Percentiles rank a stretch among this genome's conserved stretches.
Conservation (phyloP, 2,888 invertebrate genomes). For the Polydrusus tereticollis region DNA sequence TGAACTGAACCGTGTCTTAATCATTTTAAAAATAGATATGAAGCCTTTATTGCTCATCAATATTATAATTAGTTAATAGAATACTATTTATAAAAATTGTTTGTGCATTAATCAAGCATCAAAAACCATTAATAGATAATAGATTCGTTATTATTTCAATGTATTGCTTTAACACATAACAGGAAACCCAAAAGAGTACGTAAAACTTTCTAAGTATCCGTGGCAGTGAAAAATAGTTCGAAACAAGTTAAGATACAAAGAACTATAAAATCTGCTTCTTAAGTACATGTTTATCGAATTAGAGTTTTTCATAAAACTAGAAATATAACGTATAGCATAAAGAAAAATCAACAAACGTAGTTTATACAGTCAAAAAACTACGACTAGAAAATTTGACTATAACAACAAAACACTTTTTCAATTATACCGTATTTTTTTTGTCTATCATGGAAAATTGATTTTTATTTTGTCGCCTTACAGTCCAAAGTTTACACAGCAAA, state of each 20-base stretch:
- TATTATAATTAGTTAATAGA: too few species aligned
- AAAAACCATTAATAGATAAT: conserved; percentile 4
- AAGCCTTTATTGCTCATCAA: too few species aligned
- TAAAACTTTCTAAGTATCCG: conserved; percentile 52
- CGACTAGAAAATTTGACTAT: conserved; percentile 58
- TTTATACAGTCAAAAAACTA: conserved; percentile 49
- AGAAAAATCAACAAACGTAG: conserved; percentile 23
- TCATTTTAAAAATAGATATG: too few species aligned
- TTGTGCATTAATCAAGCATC: conserved; percentile 8
- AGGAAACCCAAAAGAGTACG: conserved; percentile 42
- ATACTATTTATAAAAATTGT: not conserved
- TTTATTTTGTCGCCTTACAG: not conserved
- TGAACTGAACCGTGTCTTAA: too few species aligned
- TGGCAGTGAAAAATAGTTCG: conserved; percentile 64
- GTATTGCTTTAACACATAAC: conserved; percentile 36
- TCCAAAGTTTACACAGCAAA: not conserved
- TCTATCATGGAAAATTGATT: not conserved
- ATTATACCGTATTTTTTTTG: conserved; percentile 26
- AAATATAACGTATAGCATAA: conserved; percentile 12
- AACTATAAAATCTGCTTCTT: conserved; percentile 21
- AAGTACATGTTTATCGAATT: conserved; percentile 32
- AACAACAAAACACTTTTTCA: conserved; percentile 58
- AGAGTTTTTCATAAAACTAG: conserved; percentile 11
- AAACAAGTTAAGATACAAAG: conserved; percentile 35
- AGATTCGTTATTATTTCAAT: conserved; percentile 29